These are phyloP conservation scores for Ceyx margarethae DNA, from an alignment of 2,113 vertebrate species.

Conservation along the genomic window DNA sequence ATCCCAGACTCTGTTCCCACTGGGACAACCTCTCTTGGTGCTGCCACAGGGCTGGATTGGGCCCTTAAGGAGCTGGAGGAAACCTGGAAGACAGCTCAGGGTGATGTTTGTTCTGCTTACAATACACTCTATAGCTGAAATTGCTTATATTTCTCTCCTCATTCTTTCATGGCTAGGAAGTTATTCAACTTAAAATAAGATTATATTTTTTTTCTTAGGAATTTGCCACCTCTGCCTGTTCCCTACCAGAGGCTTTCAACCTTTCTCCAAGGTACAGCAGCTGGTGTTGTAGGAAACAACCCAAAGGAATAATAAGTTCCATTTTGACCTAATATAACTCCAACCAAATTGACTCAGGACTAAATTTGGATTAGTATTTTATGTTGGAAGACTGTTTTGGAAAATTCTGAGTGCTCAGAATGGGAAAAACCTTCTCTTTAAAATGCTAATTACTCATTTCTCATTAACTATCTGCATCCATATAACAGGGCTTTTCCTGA, in stretches of 20 bases:
- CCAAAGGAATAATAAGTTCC: not conserved
- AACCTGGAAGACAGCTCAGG: not conserved
- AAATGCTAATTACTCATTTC: not conserved
- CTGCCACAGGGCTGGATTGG: not conserved
- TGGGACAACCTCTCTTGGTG: not conserved
- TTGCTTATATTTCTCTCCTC: not conserved
- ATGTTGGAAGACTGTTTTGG: not conserved
- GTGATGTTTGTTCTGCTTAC: not conserved
- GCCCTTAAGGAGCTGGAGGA: not conserved
- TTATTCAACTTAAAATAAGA: not conserved
- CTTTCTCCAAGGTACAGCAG: not conserved
- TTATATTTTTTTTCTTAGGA: not conserved
- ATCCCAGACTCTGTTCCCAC: not conserved
- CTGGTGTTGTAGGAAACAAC: not conserved
- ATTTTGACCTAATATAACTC: not conserved
- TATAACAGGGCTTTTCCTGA: not conserved
- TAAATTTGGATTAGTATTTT: not conserved
- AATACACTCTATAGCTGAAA: not conserved
- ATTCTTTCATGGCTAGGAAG: not conserved
- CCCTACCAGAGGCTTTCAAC: not conserved
- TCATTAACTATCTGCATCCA: not conserved
- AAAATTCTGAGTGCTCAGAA: not conserved
- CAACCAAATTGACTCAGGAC: not conserved
- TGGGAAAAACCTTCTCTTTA: not conserved
- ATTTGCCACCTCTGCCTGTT: not conserved